A percentile compares a stretch with the other conserved stretches of the same genome.
phyloP scores from a whole-genome alignment of 2,113 vertebrate species.

The Notarius quadriscutis region DNA sequence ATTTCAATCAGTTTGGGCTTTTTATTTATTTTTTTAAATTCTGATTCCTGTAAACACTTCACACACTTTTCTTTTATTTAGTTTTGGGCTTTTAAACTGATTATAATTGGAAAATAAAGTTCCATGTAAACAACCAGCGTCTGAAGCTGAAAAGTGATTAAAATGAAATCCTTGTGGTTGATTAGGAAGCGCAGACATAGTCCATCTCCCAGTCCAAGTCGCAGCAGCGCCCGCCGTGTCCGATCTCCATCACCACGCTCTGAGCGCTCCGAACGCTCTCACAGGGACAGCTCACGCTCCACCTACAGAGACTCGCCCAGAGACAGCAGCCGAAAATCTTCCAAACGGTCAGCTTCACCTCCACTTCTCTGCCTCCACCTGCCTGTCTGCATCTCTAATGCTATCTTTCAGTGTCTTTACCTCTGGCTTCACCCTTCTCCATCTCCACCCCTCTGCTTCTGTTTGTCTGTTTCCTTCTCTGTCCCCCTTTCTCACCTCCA shows the following conservation, averaged over 20 bases:
- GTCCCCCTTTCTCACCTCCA: not conserved
- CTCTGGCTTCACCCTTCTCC: not conserved
- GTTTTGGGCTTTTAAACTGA: no score
- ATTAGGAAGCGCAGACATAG: conserved; percentile 91
- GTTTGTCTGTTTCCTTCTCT: not conserved
- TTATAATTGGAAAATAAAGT: no score
- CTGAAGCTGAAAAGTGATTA: not conserved
- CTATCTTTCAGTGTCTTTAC: no score
- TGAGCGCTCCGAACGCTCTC: conserved; percentile 86
- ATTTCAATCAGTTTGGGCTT: no score
- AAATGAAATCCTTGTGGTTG: not conserved
- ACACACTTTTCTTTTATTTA: no score
- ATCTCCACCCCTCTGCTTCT: not conserved
- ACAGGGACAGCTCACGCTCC: conserved; percentile 87
- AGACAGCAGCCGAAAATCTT: conserved; percentile 87
- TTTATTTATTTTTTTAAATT: no score
- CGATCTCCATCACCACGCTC: conserved; percentile 93
- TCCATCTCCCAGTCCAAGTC: conserved; percentile 86
- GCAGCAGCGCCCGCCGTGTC: conserved; percentile 80
- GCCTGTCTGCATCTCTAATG: not conserved
- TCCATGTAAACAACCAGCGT: no score
- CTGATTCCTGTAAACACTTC: no score
- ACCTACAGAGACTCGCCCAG: conserved; percentile 94
- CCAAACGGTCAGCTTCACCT: conserved; percentile 82
- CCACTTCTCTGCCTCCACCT: not conserved